Percentiles rank a stretch among this genome's conserved stretches.
Evolutionary conservation across 2,113 vertebrate genomes (phyloP).

Genomic region (Neoarius graeffei): DNA sequence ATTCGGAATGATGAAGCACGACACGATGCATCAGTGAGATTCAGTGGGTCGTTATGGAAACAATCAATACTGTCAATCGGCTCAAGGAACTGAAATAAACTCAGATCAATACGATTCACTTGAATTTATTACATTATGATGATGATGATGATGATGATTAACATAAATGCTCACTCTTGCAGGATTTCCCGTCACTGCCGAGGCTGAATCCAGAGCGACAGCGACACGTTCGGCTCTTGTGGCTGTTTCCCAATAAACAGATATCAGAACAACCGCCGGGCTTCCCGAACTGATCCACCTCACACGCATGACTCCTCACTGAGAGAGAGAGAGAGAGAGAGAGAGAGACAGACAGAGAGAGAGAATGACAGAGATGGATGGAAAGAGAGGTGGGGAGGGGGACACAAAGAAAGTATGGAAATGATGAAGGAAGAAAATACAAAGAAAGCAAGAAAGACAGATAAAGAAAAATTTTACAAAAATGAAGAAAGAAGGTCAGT

Average conservation of each 20-base stretch:
- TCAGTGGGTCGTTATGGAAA: neutral
- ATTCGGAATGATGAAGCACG: neutral
- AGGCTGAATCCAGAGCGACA: slow-evolving; percentile 95
- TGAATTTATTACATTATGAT: neutral
- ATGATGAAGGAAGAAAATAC: neutral
- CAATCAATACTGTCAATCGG: neutral
- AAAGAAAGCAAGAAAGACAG: neutral
- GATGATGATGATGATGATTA: neutral
- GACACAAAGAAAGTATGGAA: neutral
- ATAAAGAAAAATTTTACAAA: neutral
- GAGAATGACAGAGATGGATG: neutral
- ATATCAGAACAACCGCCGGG: slow-evolving; percentile 94
- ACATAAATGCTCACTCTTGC: slow-evolving; percentile 83
- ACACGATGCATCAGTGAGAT: neutral
- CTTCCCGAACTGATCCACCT: slow-evolving; percentile 87
- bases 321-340: neutral
- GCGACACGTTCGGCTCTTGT: slow-evolving; percentile 93
- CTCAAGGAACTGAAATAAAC: neutral
- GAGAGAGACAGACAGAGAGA: neutral
- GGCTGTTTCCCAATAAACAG: slow-evolving; percentile 93
- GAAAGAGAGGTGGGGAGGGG: too few species aligned
- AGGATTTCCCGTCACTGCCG: slow-evolving; percentile 94
- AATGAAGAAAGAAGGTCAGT: neutral
- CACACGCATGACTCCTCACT: slow-evolving; percentile 95
- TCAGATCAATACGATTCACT: neutral